These are phyloP conservation scores for Pipistrellus nathusii DNA, from an alignment of 2,797 vertebrate species.

Conservation along the genomic window DNA sequence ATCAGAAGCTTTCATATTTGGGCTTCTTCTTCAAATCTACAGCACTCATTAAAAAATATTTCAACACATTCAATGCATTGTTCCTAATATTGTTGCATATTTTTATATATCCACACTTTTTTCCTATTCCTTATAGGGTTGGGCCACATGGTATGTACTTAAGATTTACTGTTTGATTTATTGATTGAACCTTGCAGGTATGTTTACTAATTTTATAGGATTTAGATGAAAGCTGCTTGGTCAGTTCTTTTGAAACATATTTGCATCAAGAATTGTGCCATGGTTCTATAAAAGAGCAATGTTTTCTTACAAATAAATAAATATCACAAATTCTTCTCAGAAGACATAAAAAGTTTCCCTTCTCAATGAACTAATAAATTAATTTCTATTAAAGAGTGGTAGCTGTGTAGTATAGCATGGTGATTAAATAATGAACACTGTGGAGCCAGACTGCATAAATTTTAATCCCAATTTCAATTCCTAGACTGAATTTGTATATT, in stretches of 20 bases:
- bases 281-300: not conserved
- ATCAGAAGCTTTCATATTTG: not conserved
- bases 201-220: not conserved
- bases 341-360: not conserved
- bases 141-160: not conserved
- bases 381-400: not conserved
- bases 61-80: not conserved
- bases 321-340: not conserved
- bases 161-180: constrained; percentile 40
- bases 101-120: constrained; percentile 22
- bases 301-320: constrained; percentile 11
- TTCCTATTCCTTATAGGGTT: not conserved
- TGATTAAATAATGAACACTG: not conserved
- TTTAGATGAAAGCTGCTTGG: constrained; percentile 20
- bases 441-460: not conserved
- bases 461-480: not conserved
- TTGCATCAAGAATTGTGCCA: constrained; percentile 6
- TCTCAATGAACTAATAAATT: not conserved
- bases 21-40: not conserved
- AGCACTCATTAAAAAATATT: not conserved
- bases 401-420: not conserved
- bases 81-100: not conserved
- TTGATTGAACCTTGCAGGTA: constrained; percentile 3
- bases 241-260: constrained; percentile 42
- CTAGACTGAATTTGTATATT: not conserved